Evolutionary conservation across 2,113 vertebrate species (phyloP).

Genomic region (Uria aalge): DNA sequence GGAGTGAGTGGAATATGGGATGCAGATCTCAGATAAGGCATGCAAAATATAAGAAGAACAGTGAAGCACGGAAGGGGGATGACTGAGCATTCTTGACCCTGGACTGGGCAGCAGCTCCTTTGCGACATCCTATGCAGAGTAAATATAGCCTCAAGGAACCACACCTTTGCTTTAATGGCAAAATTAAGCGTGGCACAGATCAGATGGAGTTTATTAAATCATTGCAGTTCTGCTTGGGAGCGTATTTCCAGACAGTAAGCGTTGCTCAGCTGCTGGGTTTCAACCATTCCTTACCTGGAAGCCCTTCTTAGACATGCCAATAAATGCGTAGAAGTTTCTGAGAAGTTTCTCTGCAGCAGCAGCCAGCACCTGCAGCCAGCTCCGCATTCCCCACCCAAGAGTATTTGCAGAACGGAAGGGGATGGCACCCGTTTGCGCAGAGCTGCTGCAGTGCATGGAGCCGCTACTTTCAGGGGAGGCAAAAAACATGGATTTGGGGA

Average conservation of each 20-base stretch:
- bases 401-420: neutral
- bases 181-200: neutral
- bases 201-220: neutral
- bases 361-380: neutral
- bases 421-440: rapidly evolving
- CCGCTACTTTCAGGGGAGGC: rapidly evolving
- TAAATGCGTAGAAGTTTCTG: neutral
- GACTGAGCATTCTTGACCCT: neutral
- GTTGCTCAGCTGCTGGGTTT: neutral
- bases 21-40: neutral
- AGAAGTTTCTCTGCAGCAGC: neutral
- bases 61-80: neutral
- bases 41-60: neutral
- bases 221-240: neutral
- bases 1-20: neutral
- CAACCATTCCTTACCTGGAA: neutral
- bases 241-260: rapidly evolving
- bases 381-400: rapidly evolving
- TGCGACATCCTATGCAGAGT: neutral
- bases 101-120: neutral
- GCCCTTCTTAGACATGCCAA: neutral
- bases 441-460: neutral
- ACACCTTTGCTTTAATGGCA: neutral
- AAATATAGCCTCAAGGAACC: neutral
- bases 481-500: neutral